These are phyloP conservation scores for Leptogaster cylindrica DNA, from an alignment of 2,888 invertebrate species.

Conservation along the genomic window DNA sequence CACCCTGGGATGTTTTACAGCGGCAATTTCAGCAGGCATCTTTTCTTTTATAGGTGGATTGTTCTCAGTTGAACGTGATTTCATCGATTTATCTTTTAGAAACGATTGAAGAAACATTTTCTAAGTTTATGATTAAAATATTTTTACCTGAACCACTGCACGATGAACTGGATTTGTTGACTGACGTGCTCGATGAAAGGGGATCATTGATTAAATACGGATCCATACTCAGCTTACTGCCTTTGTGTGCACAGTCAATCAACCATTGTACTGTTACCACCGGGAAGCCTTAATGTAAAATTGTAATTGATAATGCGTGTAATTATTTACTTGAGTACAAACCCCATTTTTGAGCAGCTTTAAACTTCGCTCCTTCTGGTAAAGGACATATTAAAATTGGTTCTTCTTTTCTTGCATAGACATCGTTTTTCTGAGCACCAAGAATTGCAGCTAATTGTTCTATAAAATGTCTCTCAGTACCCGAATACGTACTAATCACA, in stretches of 20 bases:
- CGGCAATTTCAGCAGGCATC: background rate
- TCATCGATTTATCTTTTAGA: too few species aligned
- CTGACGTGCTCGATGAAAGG: too few species aligned
- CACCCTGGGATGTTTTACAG: conserved; percentile 56
- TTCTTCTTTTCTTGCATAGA: conserved; percentile 73
- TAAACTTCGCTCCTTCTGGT: conserved; percentile 79
- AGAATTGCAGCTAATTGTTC: conserved; percentile 72
- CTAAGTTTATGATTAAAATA: too few species aligned
- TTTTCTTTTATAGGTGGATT: background rate
- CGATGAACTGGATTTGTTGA: background rate
- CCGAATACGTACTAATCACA: conserved; percentile 78
- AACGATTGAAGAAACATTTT: too few species aligned
- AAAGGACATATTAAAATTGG: conserved; percentile 82
- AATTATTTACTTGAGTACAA: background rate
- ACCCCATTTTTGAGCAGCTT: conserved; percentile 84
- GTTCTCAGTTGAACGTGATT: too few species aligned
- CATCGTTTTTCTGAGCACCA: conserved; percentile 75
- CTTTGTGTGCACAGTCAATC: conserved; percentile 68
- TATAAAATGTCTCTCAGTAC: conserved; percentile 76
- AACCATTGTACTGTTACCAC: conserved; percentile 81
- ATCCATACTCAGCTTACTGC: conserved; percentile 65
- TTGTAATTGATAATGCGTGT: background rate
- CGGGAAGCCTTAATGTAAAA: conserved; percentile 65
- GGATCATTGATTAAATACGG: conserved; percentile 68
- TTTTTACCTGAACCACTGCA: background rate